phyloP scores from a whole-genome alignment of 64 coral and sea anemone species.

The Platygyra sinensis region DNA sequence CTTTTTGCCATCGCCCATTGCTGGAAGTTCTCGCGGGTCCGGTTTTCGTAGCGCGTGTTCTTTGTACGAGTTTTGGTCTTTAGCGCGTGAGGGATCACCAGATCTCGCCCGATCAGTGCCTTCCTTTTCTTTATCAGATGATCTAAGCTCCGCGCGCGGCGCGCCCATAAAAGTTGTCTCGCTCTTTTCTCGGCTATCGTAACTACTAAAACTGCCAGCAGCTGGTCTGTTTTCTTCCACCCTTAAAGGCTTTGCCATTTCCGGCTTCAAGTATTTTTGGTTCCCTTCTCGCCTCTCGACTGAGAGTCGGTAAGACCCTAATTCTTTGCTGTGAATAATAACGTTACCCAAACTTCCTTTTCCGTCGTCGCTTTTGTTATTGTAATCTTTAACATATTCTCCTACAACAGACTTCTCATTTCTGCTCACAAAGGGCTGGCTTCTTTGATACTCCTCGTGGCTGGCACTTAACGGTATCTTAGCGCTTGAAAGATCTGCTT shows the following conservation, averaged over 20 bases:
- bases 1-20: slow-evolving; percentile 52
- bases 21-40: slow-evolving; percentile 7
- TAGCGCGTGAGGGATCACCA: background rate
- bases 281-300: slow-evolving; percentile 18
- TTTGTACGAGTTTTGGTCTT: slow-evolving; percentile 2
- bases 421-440: slow-evolving; percentile 32
- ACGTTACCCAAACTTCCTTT: slow-evolving; percentile 44
- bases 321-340: slow-evolving; percentile 9
- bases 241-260: background rate
- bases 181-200: background rate
- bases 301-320: slow-evolving; percentile 16
- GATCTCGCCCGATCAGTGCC: slow-evolving; percentile 1
- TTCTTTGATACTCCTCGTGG: slow-evolving; percentile 24
- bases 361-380: slow-evolving; percentile 69
- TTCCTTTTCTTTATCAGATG: background rate
- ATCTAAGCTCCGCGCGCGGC: slow-evolving; percentile 1
- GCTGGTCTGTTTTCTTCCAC: background rate
- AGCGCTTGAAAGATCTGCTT: background rate
- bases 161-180: background rate
- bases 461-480: background rate
- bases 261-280: slow-evolving; percentile 15
- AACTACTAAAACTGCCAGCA: slow-evolving; percentile 3
- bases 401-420: slow-evolving; percentile 88
- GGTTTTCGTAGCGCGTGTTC: slow-evolving; percentile 4
- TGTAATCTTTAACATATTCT: slow-evolving; percentile 76